Conservation (phyloP, 2,113 vertebrate genomes). For the Notothenia coriiceps region DNA sequence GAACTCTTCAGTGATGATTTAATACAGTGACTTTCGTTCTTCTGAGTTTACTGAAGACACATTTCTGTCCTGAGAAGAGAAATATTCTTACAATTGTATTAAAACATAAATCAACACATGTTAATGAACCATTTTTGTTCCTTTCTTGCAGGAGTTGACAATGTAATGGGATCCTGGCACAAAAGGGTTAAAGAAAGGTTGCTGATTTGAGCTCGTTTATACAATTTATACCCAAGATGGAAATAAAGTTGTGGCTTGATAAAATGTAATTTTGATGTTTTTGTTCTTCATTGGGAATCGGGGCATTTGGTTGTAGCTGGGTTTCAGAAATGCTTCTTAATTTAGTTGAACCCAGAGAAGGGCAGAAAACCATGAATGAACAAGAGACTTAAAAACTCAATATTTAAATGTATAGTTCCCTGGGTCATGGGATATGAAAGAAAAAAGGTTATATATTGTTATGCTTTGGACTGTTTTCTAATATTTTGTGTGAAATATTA, state of each 20-base stretch:
- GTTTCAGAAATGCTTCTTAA: not conserved
- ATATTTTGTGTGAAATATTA: not conserved
- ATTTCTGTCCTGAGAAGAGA: slow-evolving; percentile 78
- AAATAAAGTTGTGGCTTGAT: slow-evolving; percentile 97
- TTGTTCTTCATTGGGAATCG: slow-evolving; percentile 3
- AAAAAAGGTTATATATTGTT: not conserved
- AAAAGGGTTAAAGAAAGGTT: slow-evolving; percentile 84
- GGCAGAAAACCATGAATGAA: not conserved
- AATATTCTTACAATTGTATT: not conserved
- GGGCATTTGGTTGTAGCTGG: not conserved
- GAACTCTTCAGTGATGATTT: slow-evolving; percentile 77
- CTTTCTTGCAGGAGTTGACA: slow-evolving; percentile 91
- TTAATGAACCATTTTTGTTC: slow-evolving; percentile 35
- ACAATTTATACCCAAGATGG: slow-evolving; percentile 95
- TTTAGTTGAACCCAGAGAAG: not conserved
- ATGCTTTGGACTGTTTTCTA: too few relatives aligned
- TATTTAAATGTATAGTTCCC: too few relatives aligned
- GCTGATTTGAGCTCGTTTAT: slow-evolving; percentile 92
- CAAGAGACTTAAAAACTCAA: not conserved
- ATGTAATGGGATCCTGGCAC: slow-evolving; percentile 88
- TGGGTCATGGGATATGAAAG: not conserved
- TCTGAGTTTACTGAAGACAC: slow-evolving; percentile 79
- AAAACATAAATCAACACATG: not conserved
- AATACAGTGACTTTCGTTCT: slow-evolving; percentile 84
- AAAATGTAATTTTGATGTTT: slow-evolving; percentile 77